Percentiles rank a stretch among this genome's conserved stretches.
Evolutionary conservation across 2,113 vertebrate species (phyloP).

Genomic region (Fregetta grallaria): DNA sequence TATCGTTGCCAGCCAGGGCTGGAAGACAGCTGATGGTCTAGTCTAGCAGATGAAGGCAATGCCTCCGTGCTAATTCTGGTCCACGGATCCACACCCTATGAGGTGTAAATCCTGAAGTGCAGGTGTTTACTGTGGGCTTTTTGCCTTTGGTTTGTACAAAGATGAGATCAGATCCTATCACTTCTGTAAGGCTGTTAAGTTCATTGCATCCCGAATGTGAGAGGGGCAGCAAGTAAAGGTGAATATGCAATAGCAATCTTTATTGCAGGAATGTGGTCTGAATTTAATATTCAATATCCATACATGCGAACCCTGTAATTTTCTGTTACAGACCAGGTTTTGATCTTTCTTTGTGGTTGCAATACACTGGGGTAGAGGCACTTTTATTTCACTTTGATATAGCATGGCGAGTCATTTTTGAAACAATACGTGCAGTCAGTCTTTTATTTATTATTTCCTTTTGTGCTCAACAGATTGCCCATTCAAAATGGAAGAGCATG

Average conservation of each 20-base stretch:
- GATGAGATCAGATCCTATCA: neutral
- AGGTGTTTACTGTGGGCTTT: neutral
- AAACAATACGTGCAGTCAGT: neutral
- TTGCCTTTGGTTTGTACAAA: neutral
- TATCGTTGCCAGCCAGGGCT: neutral
- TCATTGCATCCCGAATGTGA: neutral
- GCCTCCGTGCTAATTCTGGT: neutral
- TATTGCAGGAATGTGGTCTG: neutral
- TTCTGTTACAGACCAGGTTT: neutral
- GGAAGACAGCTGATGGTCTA: neutral
- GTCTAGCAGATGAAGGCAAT: neutral
- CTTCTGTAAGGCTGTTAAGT: neutral
- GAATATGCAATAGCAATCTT: neutral
- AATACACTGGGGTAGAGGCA: neutral
- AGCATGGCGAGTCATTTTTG: neutral
- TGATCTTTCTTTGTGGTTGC: neutral
- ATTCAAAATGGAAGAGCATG: neutral
- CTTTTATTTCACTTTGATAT: neutral
- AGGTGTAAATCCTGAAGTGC: neutral
- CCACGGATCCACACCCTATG: neutral
- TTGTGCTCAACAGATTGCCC: constrained; percentile 65
- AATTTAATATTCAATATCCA: neutral
- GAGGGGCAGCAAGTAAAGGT: neutral
- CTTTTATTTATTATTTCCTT: constrained; percentile 69
- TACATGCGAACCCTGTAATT: neutral